phyloP scores from a whole-genome alignment of 2,888 invertebrate genomes.

The Coremacera marginata region DNA sequence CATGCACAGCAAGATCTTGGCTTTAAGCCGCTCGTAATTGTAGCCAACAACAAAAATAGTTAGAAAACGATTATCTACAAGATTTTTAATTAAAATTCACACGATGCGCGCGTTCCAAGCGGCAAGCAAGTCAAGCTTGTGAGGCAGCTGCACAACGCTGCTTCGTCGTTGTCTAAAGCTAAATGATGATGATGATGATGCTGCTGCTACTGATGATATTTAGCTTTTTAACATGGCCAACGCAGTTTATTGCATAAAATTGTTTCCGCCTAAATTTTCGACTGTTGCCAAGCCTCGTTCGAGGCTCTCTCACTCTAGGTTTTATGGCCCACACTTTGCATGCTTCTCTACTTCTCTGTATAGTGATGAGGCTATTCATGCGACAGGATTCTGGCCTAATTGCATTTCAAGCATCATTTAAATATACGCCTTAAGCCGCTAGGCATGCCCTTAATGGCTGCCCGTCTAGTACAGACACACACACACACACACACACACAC shows the following conservation, averaged over 20 bases:
- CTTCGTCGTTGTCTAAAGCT: no score
- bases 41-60: constrained; percentile 10
- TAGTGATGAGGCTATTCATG: neutral
- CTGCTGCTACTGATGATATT: no score
- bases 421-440: no score
- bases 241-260: neutral
- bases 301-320: constrained; percentile 7
- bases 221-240: neutral
- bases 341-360: neutral
- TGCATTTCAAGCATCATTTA: neutral
- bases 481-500: no score
- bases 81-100: constrained; percentile 64
- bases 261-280: constrained; percentile 22
- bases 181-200: no score
- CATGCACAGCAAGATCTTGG: neutral
- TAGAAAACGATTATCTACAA: constrained; percentile 47
- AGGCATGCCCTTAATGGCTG: no score
- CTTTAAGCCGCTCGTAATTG: no score
- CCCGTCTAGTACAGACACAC: no score
- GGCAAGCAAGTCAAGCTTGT: neutral
- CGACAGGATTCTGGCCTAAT: constrained; percentile 3
- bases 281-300: constrained; percentile 41
- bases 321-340: no score
- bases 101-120: constrained; percentile 55
- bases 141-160: neutral